A percentile compares a stretch with the other conserved stretches of the same genome.
phyloP scores from a whole-genome alignment of 2,797 vertebrate species.

The Tapera naevia region DNA sequence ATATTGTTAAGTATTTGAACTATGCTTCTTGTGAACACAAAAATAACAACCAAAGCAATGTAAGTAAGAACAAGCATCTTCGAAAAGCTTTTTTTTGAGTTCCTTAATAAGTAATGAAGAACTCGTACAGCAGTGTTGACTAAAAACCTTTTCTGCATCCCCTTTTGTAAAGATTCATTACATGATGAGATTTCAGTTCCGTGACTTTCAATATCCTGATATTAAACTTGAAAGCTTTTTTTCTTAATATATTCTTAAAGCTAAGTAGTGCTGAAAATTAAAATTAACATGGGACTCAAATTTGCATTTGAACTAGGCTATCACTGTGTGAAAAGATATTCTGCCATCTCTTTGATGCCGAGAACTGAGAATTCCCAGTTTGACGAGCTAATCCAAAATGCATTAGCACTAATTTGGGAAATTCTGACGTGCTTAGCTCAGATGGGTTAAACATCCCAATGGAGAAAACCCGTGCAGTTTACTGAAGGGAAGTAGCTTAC shows the following conservation, averaged over 20 bases:
- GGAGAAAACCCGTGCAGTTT: neutral
- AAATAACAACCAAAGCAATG: neutral
- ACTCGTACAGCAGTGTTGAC: neutral
- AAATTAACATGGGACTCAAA: conserved; percentile 28
- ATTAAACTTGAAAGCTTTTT: conserved; percentile 41
- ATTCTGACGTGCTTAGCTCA: neutral
- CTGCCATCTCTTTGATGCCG: conserved; percentile 29
- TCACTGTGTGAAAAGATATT: conserved; percentile 13
- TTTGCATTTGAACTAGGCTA: conserved; percentile 52
- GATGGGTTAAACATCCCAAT: neutral
- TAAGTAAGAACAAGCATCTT: neutral
- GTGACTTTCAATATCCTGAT: conserved; percentile 6
- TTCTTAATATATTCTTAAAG: conserved; percentile 30
- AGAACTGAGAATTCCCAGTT: conserved; percentile 45
- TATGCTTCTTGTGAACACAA: neutral
- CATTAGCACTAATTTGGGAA: conserved; percentile 43
- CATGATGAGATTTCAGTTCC: neutral
- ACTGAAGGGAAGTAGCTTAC: neutral
- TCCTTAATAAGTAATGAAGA: neutral
- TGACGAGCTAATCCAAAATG: conserved; percentile 31
- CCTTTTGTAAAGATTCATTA: neutral
- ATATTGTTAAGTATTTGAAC: neutral
- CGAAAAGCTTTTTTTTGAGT: neutral
- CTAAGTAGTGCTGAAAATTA: conserved; percentile 53
- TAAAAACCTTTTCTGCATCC: neutral